Evolutionary conservation across 2,888 invertebrate genomes (phyloP).

Genomic region (Ennomos fuscantarius): DNA sequence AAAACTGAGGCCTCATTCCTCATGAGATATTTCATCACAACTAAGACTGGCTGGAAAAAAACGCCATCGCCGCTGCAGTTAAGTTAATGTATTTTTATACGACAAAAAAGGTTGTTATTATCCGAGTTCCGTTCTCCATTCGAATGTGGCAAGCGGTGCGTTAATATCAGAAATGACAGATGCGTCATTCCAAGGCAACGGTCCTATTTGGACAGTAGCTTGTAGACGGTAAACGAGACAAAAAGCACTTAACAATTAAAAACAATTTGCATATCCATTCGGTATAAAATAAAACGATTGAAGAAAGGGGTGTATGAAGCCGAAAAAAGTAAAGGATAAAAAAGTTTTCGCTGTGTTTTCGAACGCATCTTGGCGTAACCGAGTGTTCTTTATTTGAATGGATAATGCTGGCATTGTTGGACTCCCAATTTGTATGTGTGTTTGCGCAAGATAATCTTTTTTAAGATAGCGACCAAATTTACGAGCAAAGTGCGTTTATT

Average conservation of each 20-base stretch:
- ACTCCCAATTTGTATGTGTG: conserved; percentile 36
- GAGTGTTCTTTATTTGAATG: conserved; percentile 67
- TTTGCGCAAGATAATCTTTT: conserved; percentile 13
- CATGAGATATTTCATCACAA: conserved; percentile 64
- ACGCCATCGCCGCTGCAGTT: conserved; percentile 58
- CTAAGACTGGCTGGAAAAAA: conserved; percentile 54
- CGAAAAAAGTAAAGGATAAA: conserved; percentile 49
- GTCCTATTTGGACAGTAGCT: conserved; percentile 48
- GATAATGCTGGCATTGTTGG: conserved; percentile 54
- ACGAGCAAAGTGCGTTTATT: no score
- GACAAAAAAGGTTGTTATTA: conserved; percentile 64
- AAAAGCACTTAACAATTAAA: conserved; percentile 72
- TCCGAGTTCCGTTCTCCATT: conserved; percentile 57
- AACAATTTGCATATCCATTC: conserved; percentile 77
- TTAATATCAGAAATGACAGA: conserved; percentile 82
- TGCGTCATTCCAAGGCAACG: conserved; percentile 69
- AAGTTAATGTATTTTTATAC: conserved; percentile 53
- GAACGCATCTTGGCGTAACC: conserved; percentile 77
- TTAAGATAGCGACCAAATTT: conserved; percentile 2
- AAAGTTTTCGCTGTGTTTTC: conserved; percentile 60
- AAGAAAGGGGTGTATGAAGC: conserved; percentile 64
- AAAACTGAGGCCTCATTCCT: conserved; percentile 64
- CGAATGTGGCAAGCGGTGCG: conserved; percentile 68
- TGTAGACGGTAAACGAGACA: conserved; percentile 40
- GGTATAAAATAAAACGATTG: conserved; percentile 59